Conservation (phyloP, 2,113 vertebrate genomes). For the Hyaena hyaena region DNA sequence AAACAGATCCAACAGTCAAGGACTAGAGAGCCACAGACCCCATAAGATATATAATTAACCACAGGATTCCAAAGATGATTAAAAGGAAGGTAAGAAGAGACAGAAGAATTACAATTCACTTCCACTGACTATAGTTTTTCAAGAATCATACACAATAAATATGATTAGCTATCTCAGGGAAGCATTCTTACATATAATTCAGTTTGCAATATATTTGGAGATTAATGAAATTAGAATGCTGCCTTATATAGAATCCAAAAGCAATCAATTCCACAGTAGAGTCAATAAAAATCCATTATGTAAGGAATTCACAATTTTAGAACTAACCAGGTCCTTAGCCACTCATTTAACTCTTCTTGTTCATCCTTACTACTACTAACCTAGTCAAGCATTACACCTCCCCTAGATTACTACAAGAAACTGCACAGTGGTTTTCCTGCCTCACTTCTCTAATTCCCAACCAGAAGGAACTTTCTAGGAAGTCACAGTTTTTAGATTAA, state of each 20-base stretch:
- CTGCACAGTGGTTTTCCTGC: background rate
- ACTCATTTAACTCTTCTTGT: slow-evolving; percentile 19
- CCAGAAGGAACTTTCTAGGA: background rate
- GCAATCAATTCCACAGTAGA: background rate
- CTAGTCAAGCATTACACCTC: background rate
- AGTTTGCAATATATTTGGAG: background rate
- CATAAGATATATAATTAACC: background rate
- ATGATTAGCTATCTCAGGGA: background rate
- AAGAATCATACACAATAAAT: slow-evolving; percentile 5
- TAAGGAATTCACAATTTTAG: background rate
- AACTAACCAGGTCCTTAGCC: background rate
- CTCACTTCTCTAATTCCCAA: background rate
- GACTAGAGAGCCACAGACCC: background rate
- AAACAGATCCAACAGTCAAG: background rate
- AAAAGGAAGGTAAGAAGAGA: slow-evolving; percentile 20
- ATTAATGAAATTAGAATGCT: background rate
- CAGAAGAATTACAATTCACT: slow-evolving; percentile 21
- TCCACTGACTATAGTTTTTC: background rate
- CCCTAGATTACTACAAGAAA: background rate
- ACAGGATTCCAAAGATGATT: slow-evolving; percentile 37
- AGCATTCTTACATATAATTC: background rate
- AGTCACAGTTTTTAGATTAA: slow-evolving; percentile 63
- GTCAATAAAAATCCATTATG: background rate
- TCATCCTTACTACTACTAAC: background rate
- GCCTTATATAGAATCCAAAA: background rate